Percentiles rank a stretch among this genome's conserved stretches.
These are phyloP conservation scores for Pocota personata DNA, from an alignment of 2,888 invertebrate species.

Conservation along the genomic window DNA sequence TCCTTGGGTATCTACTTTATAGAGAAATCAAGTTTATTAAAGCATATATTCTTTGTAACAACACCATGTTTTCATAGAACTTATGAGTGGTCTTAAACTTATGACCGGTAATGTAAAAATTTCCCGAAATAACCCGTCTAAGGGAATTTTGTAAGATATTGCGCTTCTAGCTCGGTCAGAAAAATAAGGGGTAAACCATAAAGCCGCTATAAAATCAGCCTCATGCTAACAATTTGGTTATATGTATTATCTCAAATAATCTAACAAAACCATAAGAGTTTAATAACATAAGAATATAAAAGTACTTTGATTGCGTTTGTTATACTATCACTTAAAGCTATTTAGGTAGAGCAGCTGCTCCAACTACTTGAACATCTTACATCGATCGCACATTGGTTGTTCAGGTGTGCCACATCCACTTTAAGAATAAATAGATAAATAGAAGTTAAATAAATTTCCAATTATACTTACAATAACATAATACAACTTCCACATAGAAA, in stretches of 20 bases:
- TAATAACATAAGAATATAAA: background rate
- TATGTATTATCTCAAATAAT: background rate
- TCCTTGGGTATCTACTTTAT: too few species aligned
- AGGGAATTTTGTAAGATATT: too few species aligned
- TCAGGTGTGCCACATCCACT: conserved; percentile 73
- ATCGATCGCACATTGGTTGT: conserved; percentile 68
- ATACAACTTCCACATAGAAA: conserved; percentile 74
- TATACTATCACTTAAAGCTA: background rate
- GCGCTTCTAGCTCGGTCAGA: too few species aligned
- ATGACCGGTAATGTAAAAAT: too few species aligned
- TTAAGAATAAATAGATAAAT: background rate
- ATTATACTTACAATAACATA: conserved; percentile 73
- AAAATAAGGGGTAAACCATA: background rate
- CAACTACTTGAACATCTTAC: conserved; percentile 67
- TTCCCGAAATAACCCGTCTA: too few species aligned
- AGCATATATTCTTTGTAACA: too few species aligned
- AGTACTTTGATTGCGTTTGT: conserved; percentile 34
- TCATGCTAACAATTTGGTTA: background rate
- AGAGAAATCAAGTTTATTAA: too few species aligned
- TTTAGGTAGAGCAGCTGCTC: background rate
- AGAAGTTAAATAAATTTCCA: background rate
- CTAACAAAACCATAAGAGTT: background rate
- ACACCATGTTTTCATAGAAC: too few species aligned
- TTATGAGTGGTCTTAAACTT: too few species aligned
- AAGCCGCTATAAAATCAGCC: too few species aligned